Evolutionary conservation across 2,113 vertebrate species (phyloP), one percentile per base, ranked within the genome.

Genomic region (Seriola rivoliana): DNA sequence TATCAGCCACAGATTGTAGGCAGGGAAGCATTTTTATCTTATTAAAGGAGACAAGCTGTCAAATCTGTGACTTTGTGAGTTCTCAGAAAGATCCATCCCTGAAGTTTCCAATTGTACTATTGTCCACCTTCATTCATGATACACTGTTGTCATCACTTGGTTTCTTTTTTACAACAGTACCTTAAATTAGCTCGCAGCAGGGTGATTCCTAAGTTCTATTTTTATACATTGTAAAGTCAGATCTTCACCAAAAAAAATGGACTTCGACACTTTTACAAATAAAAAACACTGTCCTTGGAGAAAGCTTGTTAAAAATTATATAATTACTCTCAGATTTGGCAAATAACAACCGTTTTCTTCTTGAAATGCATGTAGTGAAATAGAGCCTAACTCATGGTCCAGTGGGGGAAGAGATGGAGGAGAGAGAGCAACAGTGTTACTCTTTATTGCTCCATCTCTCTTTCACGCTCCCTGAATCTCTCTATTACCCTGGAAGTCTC

Each of bases 401-500:
- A 77, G 68, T 62, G 81, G 68, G 85, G 70, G 65, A 55, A 46
- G 57, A 80, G 72, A 78, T 58, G 80, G 70, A 80, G 69, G 76
- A 85, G 86, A 80, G 70, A 86, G 81, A 89, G 73, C 71, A 72
- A 50, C 57, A 80, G 72, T 59, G 74, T 85, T 82, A 85, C 66
- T 90, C 75, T 79, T 85, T 91, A 86, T 87, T 88, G 84, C 78
- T 88, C 85, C 75, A 83, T 93, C 88, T 91, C 89, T 88, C 86
- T 91, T 92, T 92, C 91, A 93, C 66, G 71, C 88, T 91, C 75
- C 80, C 82, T 71, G 80, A 87, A 81, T 82, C 71, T 85, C 84
- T 84, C 75, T 44, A 85, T 91, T 90, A 86, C 71, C 75, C 69
- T 55, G 68, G 23, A 85, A 91, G 67, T 82, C 79, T 89, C 71